phyloP scores from a whole-genome alignment of 2,113 vertebrate species.

The Sprattus sprattus region DNA sequence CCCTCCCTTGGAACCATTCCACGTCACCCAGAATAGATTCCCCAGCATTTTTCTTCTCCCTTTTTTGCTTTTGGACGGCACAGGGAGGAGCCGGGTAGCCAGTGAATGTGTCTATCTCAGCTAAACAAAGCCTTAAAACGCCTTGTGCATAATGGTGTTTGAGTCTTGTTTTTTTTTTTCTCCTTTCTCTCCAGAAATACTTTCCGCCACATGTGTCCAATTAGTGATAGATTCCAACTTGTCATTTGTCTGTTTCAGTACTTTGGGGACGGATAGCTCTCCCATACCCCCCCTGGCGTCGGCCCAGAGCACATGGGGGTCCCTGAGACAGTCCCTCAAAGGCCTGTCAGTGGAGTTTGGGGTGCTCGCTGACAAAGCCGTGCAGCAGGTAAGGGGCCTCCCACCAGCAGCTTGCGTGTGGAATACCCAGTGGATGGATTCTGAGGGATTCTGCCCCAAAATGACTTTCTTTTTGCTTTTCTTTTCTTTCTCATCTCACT shows the following conservation, averaged over 20 bases:
- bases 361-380: constrained; percentile 88
- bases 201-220: neutral
- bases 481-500: neutral
- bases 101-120: neutral
- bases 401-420: neutral
- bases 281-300: constrained; percentile 83
- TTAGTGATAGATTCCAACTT: constrained; percentile 23
- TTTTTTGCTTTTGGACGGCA: neutral
- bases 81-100: neutral
- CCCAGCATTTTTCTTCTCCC: neutral
- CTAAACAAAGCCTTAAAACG: neutral
- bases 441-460: neutral
- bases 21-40: neutral
- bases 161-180: constrained; percentile 1
- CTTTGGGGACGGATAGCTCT: constrained; percentile 84
- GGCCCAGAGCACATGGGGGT: constrained; percentile 81
- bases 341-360: constrained; percentile 92
- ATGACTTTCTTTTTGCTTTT: neutral
- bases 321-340: constrained; percentile 85
- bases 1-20: neutral
- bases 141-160: neutral
- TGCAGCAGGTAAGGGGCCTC: constrained; percentile 81
- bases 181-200: constrained; percentile 30
- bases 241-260: constrained; percentile 65
- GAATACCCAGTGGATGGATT: neutral